A percentile compares a stretch with the other conserved stretches of the same genome.
Evolutionary conservation across 2,888 invertebrate genomes (phyloP).

Genomic region (Lottia scabra): DNA sequence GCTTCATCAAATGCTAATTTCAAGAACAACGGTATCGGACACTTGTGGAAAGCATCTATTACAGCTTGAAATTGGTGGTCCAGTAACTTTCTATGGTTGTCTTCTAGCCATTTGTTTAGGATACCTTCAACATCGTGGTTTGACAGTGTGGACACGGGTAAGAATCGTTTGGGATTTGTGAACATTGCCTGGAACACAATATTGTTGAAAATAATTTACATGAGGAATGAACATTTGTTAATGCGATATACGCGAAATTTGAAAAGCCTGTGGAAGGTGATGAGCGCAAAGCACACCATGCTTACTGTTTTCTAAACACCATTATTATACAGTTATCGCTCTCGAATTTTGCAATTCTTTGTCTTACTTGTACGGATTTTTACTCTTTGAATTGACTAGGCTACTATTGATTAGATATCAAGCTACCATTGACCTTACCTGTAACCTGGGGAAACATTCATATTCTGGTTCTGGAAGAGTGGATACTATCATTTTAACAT

Average conservation of each 20-base stretch:
- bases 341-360: too few species aligned
- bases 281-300: too few species aligned
- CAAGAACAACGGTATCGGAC: slow-evolving; percentile 56
- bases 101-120: slow-evolving; percentile 51
- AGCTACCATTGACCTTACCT: slow-evolving; percentile 37
- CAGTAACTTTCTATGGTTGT: slow-evolving; percentile 45
- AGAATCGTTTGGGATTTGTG: slow-evolving; percentile 27
- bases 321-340: too few species aligned
- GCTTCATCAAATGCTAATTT: slow-evolving; percentile 62
- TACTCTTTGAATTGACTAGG: too few species aligned
- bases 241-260: too few species aligned
- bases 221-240: neutral
- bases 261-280: too few species aligned
- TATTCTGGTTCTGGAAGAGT: slow-evolving; percentile 52
- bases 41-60: slow-evolving; percentile 40
- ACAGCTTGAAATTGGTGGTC: slow-evolving; percentile 41
- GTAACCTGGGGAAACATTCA: slow-evolving; percentile 46
- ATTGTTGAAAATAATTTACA: neutral
- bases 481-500: slow-evolving; percentile 56
- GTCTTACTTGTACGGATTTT: too few species aligned
- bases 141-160: slow-evolving; percentile 44
- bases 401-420: too few species aligned
- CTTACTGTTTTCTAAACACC: too few species aligned
- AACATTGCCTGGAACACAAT: slow-evolving; percentile 23
- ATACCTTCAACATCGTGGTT: slow-evolving; percentile 47